A percentile compares a stretch with the other conserved stretches of the same genome.
These are phyloP conservation scores for Lagocephalus sceleratus DNA, from an alignment of 2,797 vertebrate genomes.

Conservation along the genomic window DNA sequence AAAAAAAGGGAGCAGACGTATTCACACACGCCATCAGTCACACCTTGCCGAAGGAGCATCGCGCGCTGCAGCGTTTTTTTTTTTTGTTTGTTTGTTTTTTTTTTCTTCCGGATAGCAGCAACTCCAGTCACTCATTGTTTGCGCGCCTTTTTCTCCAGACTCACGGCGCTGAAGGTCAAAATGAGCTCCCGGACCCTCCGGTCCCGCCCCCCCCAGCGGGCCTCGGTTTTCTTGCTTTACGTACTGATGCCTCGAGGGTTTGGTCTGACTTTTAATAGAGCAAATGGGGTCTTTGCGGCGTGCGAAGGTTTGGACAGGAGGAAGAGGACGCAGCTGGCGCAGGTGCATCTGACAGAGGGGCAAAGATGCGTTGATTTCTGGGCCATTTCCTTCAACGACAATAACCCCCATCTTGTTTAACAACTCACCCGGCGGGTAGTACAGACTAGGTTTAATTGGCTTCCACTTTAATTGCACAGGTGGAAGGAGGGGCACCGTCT, in stretches of 20 bases:
- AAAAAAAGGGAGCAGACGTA: constrained; percentile 56
- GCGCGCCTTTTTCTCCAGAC: no score
- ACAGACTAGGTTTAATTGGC: constrained; percentile 87
- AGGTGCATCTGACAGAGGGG: constrained; percentile 65
- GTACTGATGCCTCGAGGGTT: background rate
- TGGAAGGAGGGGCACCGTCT: constrained; percentile 65
- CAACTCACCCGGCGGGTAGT: constrained; percentile 84
- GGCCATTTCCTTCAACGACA: constrained; percentile 84
- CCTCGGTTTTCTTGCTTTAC: constrained; percentile 12
- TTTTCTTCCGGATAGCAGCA: no score
- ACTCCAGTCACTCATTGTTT: no score
- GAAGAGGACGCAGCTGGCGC: constrained; percentile 38
- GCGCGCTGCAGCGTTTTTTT: no score
- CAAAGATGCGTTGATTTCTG: constrained; percentile 80
- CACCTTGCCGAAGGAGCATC: constrained; percentile 9
- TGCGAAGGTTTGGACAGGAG: constrained; percentile 34
- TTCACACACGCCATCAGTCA: constrained; percentile 41
- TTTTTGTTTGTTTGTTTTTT: no score
- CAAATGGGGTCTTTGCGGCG: constrained; percentile 3
- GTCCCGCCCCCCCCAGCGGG: no score
- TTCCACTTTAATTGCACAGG: constrained; percentile 83
- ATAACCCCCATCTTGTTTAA: constrained; percentile 92
- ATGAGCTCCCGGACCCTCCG: no score
- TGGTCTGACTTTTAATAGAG: constrained; percentile 5
- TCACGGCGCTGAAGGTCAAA: no score